Conservation (phyloP, 2,113 vertebrate genomes). For the Laticauda colubrina region DNA sequence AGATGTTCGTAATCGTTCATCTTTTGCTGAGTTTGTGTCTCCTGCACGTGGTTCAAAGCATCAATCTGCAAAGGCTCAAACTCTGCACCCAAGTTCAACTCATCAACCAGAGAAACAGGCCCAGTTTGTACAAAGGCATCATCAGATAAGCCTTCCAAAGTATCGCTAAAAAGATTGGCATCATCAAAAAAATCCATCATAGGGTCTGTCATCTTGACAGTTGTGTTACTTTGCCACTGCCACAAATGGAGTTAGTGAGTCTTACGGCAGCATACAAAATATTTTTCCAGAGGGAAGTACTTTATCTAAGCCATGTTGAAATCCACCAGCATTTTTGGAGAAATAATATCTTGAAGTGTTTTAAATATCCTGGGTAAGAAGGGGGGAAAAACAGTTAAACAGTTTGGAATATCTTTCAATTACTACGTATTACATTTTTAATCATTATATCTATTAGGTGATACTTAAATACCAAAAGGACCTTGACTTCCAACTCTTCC, state of each 20-base stretch:
- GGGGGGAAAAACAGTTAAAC: slow-evolving; percentile 40
- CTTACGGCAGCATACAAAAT: slow-evolving; percentile 53
- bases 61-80: slow-evolving; percentile 93
- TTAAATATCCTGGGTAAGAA: slow-evolving; percentile 59
- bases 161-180: slow-evolving; percentile 91
- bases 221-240: slow-evolving; percentile 56
- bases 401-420: slow-evolving; percentile 31
- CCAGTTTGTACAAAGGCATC: slow-evolving; percentile 87
- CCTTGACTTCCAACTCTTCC: background rate
- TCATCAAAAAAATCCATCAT: slow-evolving; percentile 99
- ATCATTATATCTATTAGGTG: background rate
- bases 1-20: slow-evolving; percentile 84
- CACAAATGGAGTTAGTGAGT: slow-evolving; percentile 65
- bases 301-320: slow-evolving; percentile 67
- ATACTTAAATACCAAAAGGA: background rate
- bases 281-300: slow-evolving; percentile 63
- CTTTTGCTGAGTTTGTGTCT: slow-evolving; percentile 75
- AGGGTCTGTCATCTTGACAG: slow-evolving; percentile 80
- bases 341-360: slow-evolving; percentile 52
- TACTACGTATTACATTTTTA: background rate
- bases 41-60: slow-evolving; percentile 81
- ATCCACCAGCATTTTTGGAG: slow-evolving; percentile 63
- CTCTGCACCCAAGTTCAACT: slow-evolving; percentile 89
- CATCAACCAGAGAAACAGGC: slow-evolving; percentile 91
- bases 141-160: slow-evolving; percentile 88